phyloP scores from a whole-genome alignment of 2,888 invertebrate genomes.

The Diarsia brunnea region DNA sequence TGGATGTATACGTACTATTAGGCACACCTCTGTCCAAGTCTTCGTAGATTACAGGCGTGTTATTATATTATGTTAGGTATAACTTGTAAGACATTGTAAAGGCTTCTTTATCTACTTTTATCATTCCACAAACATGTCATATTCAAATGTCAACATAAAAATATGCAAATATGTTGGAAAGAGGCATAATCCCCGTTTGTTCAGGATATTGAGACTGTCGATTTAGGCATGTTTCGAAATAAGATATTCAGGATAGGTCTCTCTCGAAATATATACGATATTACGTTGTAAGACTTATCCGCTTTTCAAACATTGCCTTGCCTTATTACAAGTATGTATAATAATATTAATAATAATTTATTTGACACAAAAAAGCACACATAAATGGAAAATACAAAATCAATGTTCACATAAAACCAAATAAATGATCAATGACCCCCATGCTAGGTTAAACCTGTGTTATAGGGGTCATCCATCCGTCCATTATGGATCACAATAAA shows the following conservation, averaged over 20 bases:
- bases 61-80: too few relatives aligned
- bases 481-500: too few relatives aligned
- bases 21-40: neutral
- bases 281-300: neutral
- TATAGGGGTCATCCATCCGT: too few relatives aligned
- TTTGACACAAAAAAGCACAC: too few relatives aligned
- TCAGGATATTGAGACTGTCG: constrained; percentile 25
- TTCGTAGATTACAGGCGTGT: neutral
- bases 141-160: neutral
- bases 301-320: neutral
- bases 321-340: neutral
- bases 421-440: too few relatives aligned
- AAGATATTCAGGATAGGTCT: constrained; percentile 9
- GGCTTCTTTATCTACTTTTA: neutral
- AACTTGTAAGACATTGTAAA: neutral
- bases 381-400: too few relatives aligned
- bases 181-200: constrained; percentile 18
- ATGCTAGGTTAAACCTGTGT: too few relatives aligned
- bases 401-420: too few relatives aligned
- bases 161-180: neutral
- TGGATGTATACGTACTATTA: too few relatives aligned
- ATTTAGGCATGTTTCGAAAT: constrained; percentile 12
- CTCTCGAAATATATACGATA: neutral
- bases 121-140: neutral
- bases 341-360: too few relatives aligned